These are phyloP conservation scores for Nasonovia ribisnigri DNA, from an alignment of 2,888 invertebrate genomes.

Conservation along the genomic window DNA sequence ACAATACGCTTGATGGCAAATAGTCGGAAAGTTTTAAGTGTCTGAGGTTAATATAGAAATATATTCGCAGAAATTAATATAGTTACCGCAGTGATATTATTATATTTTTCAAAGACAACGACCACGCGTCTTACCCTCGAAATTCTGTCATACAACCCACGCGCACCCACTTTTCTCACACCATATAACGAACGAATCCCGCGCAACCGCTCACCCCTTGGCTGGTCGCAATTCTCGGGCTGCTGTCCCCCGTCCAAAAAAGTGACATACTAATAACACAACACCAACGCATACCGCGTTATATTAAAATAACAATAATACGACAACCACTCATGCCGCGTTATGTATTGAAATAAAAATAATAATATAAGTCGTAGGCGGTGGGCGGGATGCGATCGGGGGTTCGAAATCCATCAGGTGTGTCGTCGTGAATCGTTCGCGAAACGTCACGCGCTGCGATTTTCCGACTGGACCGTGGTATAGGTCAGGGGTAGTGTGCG, in stretches of 20 bases:
- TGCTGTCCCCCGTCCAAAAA: not conserved
- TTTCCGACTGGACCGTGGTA: not conserved
- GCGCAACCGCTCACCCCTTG: not conserved
- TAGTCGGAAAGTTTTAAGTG: not conserved
- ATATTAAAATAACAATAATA: not conserved
- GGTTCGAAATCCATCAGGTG: not conserved
- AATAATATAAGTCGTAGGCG: not conserved
- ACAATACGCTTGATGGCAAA: not conserved
- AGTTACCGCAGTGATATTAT: not conserved
- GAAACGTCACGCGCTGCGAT: not conserved
- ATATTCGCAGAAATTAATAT: not conserved
- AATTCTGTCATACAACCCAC: not conserved
- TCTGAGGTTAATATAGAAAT: not conserved
- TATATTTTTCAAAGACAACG: not conserved
- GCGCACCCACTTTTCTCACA: not conserved
- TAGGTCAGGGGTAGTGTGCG: not conserved
- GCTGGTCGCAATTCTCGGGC: not conserved
- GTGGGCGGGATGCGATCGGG: not conserved
- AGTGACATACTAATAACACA: not conserved
- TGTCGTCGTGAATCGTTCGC: not conserved
- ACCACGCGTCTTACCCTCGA: not conserved
- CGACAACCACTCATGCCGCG: no score
- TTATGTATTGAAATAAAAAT: no score
- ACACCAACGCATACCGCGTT: not conserved
- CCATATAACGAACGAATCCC: not conserved